Conservation (phyloP, 2,113 vertebrate species). For the Callionymus lyra region DNA sequence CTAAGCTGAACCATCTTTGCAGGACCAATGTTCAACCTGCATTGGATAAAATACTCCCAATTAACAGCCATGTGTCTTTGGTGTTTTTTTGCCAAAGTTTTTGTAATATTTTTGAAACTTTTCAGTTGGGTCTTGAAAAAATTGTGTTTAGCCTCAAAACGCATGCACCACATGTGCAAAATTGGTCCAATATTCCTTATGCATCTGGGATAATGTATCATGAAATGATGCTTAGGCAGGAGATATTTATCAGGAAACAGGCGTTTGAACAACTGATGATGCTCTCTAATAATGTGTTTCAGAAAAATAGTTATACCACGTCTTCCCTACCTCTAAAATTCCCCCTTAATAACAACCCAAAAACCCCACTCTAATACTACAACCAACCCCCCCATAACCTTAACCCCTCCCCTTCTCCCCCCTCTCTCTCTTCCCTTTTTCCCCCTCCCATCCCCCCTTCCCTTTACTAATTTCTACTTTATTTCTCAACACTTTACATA, state of each 20-base stretch:
- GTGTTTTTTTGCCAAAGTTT: conserved; percentile 13
- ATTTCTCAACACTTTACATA: too few relatives aligned
- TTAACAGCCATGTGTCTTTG: conserved; percentile 3
- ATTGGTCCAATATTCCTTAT: conserved; percentile 8
- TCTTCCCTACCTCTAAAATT: too few relatives aligned
- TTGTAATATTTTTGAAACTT: conserved; percentile 10
- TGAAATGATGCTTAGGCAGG: conserved; percentile 16
- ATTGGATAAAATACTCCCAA: conserved; percentile 2
- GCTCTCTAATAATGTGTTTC: conserved; percentile 27
- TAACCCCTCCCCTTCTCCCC: too few relatives aligned
- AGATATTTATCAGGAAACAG: conserved; percentile 6
- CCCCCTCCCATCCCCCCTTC: too few relatives aligned
- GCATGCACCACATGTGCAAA: conserved; percentile 6
- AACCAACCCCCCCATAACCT: too few relatives aligned
- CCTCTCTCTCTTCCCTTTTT: too few relatives aligned
- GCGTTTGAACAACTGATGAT: conserved; percentile 13
- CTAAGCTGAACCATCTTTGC: conserved; percentile 2
- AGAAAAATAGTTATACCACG: conserved; percentile 26
- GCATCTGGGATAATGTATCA: conserved; percentile 4
- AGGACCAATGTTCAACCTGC: conserved; percentile 8
- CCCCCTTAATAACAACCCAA: too few relatives aligned
- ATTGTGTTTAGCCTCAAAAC: conserved; percentile 1
- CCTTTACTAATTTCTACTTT: too few relatives aligned
- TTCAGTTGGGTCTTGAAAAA: too few relatives aligned
- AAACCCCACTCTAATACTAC: too few relatives aligned